phyloP scores from a whole-genome alignment of 2,888 invertebrate genomes.

The Podabrus alpinus region DNA sequence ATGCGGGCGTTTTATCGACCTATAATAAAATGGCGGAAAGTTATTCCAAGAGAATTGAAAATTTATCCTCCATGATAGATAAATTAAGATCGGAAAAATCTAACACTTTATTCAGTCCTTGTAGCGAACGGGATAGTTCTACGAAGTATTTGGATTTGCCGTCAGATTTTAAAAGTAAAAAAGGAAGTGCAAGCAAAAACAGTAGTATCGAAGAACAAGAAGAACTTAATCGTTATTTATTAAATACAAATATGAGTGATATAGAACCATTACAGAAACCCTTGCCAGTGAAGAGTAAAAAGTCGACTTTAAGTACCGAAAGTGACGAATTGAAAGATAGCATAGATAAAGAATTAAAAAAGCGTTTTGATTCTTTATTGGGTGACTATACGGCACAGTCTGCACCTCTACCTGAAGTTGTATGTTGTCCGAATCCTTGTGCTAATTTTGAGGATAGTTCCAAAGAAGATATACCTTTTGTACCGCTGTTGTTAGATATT shows the following conservation, averaged over 20 bases:
- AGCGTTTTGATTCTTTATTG: slow-evolving; percentile 11
- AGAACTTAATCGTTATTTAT: slow-evolving; percentile 36
- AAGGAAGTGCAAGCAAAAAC: background rate
- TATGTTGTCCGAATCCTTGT: background rate
- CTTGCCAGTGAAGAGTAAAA: slow-evolving; percentile 23
- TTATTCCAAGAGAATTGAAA: slow-evolving; percentile 62
- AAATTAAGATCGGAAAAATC: slow-evolving; percentile 63
- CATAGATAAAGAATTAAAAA: slow-evolving; percentile 14
- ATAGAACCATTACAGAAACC: slow-evolving; percentile 42
- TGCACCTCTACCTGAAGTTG: background rate
- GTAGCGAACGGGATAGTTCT: slow-evolving; percentile 47
- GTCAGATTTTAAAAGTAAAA: background rate
- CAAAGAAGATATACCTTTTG: slow-evolving; percentile 36
- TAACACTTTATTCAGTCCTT: slow-evolving; percentile 51
- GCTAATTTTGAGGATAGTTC: background rate
- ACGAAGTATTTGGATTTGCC: slow-evolving; percentile 48
- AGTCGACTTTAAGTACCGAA: background rate
- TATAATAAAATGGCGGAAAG: slow-evolving; percentile 60
- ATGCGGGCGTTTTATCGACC: slow-evolving; percentile 32
- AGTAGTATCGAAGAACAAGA: slow-evolving; percentile 37
- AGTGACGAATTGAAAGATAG: background rate
- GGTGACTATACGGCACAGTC: background rate
- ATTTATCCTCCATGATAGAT: slow-evolving; percentile 61
- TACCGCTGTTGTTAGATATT: slow-evolving; percentile 51
- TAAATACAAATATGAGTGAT: slow-evolving; percentile 46